These are phyloP conservation scores for Neocrepidodera transversa DNA, from an alignment of 2,888 invertebrate genomes.

Conservation along the genomic window DNA sequence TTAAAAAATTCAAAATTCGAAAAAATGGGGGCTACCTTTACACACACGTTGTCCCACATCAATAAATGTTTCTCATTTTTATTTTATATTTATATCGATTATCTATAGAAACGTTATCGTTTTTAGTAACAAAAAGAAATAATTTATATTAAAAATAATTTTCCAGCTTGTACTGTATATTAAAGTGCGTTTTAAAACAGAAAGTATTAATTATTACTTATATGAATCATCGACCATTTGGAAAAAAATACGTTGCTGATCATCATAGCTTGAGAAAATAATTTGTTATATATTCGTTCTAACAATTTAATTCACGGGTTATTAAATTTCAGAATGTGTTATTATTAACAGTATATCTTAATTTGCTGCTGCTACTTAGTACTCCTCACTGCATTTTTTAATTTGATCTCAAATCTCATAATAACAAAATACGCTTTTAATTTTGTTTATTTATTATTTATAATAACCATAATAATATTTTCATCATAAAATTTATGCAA, in stretches of 20 bases:
- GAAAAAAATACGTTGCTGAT: slow-evolving; percentile 12
- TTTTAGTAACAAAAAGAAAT: too few relatives aligned
- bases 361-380: not conserved
- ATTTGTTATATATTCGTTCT: not conserved
- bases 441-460: too few relatives aligned
- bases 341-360: not conserved
- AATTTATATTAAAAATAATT: too few relatives aligned
- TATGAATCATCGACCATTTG: slow-evolving; percentile 16
- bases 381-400: not conserved
- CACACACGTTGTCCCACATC: too few relatives aligned
- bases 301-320: not conserved
- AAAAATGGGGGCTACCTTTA: too few relatives aligned
- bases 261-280: slow-evolving; percentile 7
- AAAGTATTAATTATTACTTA: slow-evolving; percentile 19
- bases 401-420: not conserved
- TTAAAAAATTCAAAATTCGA: too few relatives aligned
- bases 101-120: too few relatives aligned
- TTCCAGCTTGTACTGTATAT: not conserved
- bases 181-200: slow-evolving; percentile 17
- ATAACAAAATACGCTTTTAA: too few relatives aligned
- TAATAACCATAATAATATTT: too few relatives aligned
- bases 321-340: not conserved
- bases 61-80: too few relatives aligned
- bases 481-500: too few relatives aligned
- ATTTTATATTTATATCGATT: too few relatives aligned